These are phyloP conservation scores for Emydura subglobosa DNA, from an alignment of 2,113 vertebrate species.

Conservation along the genomic window DNA sequence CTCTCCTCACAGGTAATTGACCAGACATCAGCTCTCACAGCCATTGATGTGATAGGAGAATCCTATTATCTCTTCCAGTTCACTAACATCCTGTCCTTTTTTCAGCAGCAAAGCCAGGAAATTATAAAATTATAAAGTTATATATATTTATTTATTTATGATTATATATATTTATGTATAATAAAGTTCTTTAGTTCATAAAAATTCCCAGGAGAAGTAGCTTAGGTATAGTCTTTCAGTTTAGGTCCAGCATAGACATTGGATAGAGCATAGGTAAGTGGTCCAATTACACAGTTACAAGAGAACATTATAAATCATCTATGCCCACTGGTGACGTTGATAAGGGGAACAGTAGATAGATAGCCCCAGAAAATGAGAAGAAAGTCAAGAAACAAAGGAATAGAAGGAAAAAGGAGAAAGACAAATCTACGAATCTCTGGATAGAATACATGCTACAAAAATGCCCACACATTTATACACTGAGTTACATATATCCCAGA, in stretches of 20 bases:
- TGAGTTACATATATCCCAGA: not conserved
- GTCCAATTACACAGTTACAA: not conserved
- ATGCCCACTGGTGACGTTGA: not conserved
- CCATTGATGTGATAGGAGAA: not conserved
- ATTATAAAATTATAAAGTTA: not conserved
- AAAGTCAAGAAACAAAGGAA: not conserved
- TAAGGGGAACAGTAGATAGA: not conserved
- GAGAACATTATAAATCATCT: not conserved
- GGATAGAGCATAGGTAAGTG: not conserved
- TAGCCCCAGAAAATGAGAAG: not conserved
- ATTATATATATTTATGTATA: not conserved
- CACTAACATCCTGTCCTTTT: not conserved
- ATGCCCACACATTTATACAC: not conserved
- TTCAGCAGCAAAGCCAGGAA: not conserved
- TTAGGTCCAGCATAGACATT: not conserved
- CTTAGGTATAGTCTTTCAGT: not conserved
- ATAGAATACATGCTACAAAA: not conserved
- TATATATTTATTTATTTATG: not conserved
- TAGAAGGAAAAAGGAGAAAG: not conserved
- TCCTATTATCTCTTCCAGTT: not conserved
- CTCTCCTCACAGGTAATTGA: accelerated
- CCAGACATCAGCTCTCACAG: not conserved
- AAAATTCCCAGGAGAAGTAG: not conserved
- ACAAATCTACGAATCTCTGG: not conserved
- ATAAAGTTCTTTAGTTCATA: not conserved